These are phyloP conservation scores for Cantharis flavilabris DNA, from an alignment of 2,888 invertebrate genomes.

Conservation along the genomic window DNA sequence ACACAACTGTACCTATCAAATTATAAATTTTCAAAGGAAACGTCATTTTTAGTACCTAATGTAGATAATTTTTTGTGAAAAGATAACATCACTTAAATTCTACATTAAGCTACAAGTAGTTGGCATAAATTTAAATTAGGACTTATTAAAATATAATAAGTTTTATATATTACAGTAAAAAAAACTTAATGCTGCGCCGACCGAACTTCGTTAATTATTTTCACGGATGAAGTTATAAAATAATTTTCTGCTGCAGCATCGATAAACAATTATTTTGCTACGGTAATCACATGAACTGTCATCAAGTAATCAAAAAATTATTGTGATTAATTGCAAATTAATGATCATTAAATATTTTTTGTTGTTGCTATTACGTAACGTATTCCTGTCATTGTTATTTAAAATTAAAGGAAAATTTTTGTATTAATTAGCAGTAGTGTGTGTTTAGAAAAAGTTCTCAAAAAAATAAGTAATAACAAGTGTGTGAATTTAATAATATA, in stretches of 20 bases:
- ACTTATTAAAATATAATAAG: conserved; percentile 14
- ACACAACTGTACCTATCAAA: conserved; percentile 3
- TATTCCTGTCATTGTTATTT: background rate
- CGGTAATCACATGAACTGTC: background rate
- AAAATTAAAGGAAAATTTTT: background rate
- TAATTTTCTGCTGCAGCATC: background rate
- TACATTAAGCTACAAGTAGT: background rate
- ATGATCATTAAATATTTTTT: background rate
- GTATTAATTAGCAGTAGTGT: background rate
- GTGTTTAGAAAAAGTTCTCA: background rate
- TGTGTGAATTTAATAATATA: background rate
- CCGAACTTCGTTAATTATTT: conserved; percentile 7
- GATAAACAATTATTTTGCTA: background rate
- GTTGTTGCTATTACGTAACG: background rate
- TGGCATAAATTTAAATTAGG: conserved; percentile 9
- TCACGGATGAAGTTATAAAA: background rate
- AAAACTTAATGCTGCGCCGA: background rate
- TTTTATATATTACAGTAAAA: background rate
- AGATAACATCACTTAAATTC: conserved; percentile 3
- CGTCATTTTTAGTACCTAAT: conserved; percentile 2
- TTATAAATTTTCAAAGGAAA: conserved; percentile 18
- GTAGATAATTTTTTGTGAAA: background rate
- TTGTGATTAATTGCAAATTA: background rate
- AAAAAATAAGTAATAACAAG: background rate
- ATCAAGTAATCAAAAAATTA: background rate